Base-by-base conservation (phyloP, 1,140 invertebrate genomes). In the Zaprionus inermis region DNA sequence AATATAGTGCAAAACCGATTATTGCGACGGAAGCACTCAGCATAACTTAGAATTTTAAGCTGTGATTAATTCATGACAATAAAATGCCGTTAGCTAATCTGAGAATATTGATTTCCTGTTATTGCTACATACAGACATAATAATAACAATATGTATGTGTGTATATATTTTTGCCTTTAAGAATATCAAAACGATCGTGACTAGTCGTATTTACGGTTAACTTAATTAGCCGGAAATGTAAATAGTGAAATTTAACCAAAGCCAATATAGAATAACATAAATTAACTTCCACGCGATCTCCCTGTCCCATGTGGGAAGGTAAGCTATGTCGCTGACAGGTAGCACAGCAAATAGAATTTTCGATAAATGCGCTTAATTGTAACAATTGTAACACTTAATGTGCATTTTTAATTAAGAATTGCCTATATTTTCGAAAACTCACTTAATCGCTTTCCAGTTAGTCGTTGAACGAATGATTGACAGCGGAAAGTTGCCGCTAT, bases 161-260 rank as follows among this genome's bases (percentile, higher is more conserved):
- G 24, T 52, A 57, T 71, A 59, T 69, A 68, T n/a, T 58, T 64
- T 54, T 56, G 32, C 46, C 41, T 60, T 44, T 41, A 78, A 51
- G 18, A 58, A 55, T 66, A 74, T 49, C 22, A 57, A 14, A 18
- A 65, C 57, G 64, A 55, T 67, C 61, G 72, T 82, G 68, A 76
- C 76, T 72, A 52, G 51, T 41, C 16, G 73, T n/a, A 73, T 79
- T 69, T 57, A 77, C 70, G n/a, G 56, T 71, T 63, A 80, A 66
- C 71, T 78, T 77, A 80, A 78, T 75, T 80, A 84, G 70, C 71
- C 74, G 78, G 81, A 83, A 83, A 79, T 79, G 68, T 72, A 65
- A 72, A 77, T 79, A 59, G 49, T 44, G 11, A 46, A 69, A 73
- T 16, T 11, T 16, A 68, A 41, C 16, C 34, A 32, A 49, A 65